A percentile compares a stretch with the other conserved stretches of the same genome.
Conservation (phyloP, 2,113 vertebrate species). For the Tachuris rubrigastra region DNA sequence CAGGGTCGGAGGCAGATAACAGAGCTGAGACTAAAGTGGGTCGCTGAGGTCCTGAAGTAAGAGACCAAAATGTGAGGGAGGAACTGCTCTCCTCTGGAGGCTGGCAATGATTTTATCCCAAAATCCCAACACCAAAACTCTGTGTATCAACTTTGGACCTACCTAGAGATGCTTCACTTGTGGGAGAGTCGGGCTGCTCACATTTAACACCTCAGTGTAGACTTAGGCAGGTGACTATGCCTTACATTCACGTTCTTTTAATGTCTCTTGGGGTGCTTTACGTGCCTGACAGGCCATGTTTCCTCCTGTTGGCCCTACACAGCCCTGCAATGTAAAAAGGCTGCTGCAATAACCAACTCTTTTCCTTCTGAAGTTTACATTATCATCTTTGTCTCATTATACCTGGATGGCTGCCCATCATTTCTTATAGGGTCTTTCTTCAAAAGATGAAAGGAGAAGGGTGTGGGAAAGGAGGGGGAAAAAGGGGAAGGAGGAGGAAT, state of each 20-base stretch:
- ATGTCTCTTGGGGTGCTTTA: background rate
- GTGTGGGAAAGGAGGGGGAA: background rate
- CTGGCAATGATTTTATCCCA: background rate
- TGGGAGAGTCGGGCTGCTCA: background rate
- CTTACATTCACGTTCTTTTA: background rate
- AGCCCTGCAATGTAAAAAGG: background rate
- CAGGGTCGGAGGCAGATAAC: background rate
- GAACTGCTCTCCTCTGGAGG: background rate
- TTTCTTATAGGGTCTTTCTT: conserved; percentile 47
- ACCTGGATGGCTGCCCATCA: conserved; percentile 56
- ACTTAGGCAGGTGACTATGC: rapidly evolving
- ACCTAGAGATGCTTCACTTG: background rate
- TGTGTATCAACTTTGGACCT: background rate
- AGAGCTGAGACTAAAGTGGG: background rate
- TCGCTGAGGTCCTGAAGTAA: background rate
- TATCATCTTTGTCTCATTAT: conserved; percentile 54
- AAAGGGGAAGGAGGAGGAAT: conserved; percentile 15
- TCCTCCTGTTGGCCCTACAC: conserved; percentile 21
- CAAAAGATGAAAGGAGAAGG: conserved; percentile 23
- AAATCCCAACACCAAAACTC: background rate
- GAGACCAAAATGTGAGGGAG: background rate
- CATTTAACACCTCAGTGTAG: background rate
- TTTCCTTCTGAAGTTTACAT: conserved; percentile 35
- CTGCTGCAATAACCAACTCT: background rate
- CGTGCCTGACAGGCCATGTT: background rate